phyloP scores from a whole-genome alignment of 2,113 vertebrate genomes.

The Ailuropoda melanoleuca region DNA sequence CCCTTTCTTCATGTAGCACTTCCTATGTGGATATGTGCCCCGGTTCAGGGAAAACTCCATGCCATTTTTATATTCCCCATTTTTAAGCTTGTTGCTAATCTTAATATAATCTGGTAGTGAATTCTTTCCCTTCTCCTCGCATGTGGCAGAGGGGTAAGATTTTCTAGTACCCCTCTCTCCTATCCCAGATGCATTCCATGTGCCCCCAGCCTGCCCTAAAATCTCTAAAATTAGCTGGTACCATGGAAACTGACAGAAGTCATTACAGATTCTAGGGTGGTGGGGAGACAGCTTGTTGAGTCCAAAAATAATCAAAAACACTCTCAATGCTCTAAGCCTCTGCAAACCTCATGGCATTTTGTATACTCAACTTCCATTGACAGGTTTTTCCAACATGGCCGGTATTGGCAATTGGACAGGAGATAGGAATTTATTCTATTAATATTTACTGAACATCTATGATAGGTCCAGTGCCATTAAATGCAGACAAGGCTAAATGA shows the following conservation, averaged over 20 bases:
- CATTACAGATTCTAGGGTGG: background rate
- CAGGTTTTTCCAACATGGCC: background rate
- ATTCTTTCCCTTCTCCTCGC: background rate
- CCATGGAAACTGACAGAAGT: slow-evolving; percentile 10
- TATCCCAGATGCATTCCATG: background rate
- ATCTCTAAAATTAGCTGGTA: background rate
- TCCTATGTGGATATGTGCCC: background rate
- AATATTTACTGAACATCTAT: background rate
- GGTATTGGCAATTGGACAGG: background rate
- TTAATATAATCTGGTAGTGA: background rate
- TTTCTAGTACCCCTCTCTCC: background rate
- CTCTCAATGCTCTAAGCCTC: background rate
- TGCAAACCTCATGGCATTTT: background rate
- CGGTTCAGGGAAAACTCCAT: background rate
- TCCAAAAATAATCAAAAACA: background rate
- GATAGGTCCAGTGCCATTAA: background rate
- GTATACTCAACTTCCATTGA: background rate
- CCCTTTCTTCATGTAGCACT: background rate
- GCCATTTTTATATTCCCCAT: too few species aligned
- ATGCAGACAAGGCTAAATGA: background rate
- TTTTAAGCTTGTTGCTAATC: background rate
- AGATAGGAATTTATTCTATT: background rate
- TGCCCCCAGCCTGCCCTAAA: background rate
- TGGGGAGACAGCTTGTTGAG: background rate
- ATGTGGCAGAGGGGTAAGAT: background rate